Conservation (phyloP, 35 echinoderm and acorn worm species). For the Ptychodera flava region DNA sequence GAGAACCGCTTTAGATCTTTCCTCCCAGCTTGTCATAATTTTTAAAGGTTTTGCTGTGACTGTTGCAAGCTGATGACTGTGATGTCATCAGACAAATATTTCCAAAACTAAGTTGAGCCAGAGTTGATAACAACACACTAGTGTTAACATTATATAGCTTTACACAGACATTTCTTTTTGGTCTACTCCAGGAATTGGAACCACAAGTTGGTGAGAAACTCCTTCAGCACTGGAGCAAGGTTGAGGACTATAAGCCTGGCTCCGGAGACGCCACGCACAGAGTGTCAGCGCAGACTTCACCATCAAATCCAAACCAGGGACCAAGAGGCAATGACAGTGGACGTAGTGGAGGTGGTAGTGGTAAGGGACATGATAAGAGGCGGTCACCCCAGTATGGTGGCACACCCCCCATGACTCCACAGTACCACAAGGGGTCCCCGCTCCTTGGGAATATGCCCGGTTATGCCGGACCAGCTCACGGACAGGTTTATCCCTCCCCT, state of each 20-base stretch:
- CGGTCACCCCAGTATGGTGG: background rate
- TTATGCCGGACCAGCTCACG: background rate
- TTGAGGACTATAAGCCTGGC: background rate
- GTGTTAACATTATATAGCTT: too few relatives aligned
- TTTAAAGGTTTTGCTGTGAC: too few relatives aligned
- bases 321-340: background rate
- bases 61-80: too few relatives aligned
- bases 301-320: background rate
- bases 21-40: too few relatives aligned
- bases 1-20: too few relatives aligned
- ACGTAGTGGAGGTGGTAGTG: background rate
- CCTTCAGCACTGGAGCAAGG: constrained; percentile 21
- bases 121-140: too few relatives aligned
- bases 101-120: too few relatives aligned
- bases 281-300: background rate
- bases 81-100: too few relatives aligned
- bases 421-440: background rate
- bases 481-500: background rate
- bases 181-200: constrained; percentile 30
- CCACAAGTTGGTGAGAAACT: constrained; percentile 34
- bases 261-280: background rate
- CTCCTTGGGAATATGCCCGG: background rate
- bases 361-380: background rate
- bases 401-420: background rate
- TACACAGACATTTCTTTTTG: background rate